These are phyloP conservation scores for Phocoena phocoena DNA, from an alignment of 2,113 vertebrate genomes.

Conservation along the genomic window DNA sequence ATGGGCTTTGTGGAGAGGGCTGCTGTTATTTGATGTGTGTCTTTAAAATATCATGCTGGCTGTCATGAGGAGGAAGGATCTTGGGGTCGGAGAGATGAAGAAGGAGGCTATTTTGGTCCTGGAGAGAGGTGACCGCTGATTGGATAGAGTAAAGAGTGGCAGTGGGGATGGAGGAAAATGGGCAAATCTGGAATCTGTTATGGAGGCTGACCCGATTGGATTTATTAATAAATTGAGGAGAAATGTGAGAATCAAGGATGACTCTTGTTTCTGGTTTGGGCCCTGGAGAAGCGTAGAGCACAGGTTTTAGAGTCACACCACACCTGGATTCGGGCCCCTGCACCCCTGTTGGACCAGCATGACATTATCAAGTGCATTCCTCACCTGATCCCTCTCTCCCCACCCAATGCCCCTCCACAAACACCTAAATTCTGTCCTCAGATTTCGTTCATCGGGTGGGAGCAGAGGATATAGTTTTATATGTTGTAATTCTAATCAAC, in stretches of 20 bases:
- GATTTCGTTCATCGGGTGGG: not conserved
- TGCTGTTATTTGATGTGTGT: not conserved
- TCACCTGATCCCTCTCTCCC: not conserved
- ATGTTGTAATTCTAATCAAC: not conserved
- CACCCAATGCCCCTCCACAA: not conserved
- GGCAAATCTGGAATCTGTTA: not conserved
- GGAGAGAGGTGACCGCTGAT: too few relatives aligned
- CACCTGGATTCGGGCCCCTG: not conserved
- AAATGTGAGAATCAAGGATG: not conserved
- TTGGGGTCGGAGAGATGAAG: not conserved
- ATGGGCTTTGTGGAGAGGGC: not conserved
- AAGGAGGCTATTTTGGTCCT: not conserved
- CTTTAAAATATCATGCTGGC: not conserved
- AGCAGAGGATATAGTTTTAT: not conserved
- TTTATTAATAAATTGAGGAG: not conserved
- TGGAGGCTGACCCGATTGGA: not conserved
- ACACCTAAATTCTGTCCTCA: not conserved
- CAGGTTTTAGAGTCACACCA: not conserved
- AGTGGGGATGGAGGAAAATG: not conserved
- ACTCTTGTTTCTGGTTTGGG: not conserved
- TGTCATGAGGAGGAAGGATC: not conserved
- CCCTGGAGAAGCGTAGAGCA: too few relatives aligned
- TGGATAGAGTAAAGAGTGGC: not conserved
- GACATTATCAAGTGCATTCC: not conserved
- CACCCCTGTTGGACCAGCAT: too few relatives aligned